Evolutionary conservation across 2,888 invertebrate species (phyloP).

Genomic region (Agriotes lineatus): DNA sequence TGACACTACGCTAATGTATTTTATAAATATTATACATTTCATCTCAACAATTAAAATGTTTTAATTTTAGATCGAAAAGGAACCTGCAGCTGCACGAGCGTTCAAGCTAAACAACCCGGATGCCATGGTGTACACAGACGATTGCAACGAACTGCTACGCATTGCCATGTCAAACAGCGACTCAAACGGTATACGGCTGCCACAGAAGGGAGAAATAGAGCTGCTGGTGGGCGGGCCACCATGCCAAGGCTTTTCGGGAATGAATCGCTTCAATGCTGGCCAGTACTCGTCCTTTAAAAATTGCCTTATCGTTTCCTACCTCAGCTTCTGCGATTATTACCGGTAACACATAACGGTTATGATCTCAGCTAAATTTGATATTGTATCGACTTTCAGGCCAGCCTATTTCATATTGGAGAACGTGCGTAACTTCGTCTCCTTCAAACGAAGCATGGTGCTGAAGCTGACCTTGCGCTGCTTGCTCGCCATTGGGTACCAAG

Average conservation of each 20-base stretch:
- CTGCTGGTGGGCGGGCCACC: conserved; percentile 89
- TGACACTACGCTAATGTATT: too few species aligned
- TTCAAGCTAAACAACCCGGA: conserved; percentile 81
- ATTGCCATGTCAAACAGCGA: conserved; percentile 74
- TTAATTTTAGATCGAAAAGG: conserved; percentile 74
- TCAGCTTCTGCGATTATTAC: conserved; percentile 89
- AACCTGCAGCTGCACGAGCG: conserved; percentile 83
- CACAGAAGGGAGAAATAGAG: conserved; percentile 85
- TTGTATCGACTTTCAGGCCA: conserved; percentile 66
- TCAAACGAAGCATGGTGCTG: conserved; percentile 84
- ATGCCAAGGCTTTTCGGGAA: conserved; percentile 91
- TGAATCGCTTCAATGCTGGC: conserved; percentile 88
- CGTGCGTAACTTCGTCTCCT: conserved; percentile 87
- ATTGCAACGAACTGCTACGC: conserved; percentile 80
- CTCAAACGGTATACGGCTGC: conserved; percentile 64
- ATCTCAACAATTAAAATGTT: neutral
- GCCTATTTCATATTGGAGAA: conserved; percentile 88
- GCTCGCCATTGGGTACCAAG: conserved; percentile 88
- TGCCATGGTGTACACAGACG: conserved; percentile 83
- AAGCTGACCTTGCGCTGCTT: conserved; percentile 83
- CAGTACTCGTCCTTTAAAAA: conserved; percentile 90
- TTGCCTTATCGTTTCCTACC: conserved; percentile 83
- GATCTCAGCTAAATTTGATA: too few species aligned
- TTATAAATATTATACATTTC: neutral
- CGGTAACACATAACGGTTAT: too few species aligned